Percentiles rank a stretch among this genome's conserved stretches.
These are phyloP conservation scores for Pectinophora gossypiella DNA, from an alignment of 1,140 invertebrate species.

Conservation along the genomic window DNA sequence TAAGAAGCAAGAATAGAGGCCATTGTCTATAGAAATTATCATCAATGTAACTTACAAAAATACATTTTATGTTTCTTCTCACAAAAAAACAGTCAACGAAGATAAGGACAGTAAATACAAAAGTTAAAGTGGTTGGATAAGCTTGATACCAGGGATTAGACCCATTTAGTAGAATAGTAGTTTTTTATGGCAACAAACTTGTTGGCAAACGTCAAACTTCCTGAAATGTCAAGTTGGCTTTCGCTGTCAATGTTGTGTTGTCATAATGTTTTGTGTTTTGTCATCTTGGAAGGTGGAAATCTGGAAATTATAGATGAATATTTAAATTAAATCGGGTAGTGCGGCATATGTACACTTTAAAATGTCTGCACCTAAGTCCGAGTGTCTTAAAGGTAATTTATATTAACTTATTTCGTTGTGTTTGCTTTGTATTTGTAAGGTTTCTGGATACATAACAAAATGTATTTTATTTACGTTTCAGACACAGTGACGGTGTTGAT, in stretches of 20 bases:
- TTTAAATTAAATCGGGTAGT: not conserved
- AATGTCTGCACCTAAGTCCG: conserved; percentile 30
- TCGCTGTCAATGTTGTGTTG: not conserved
- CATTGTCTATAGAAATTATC: too few relatives aligned
- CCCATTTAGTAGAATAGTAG: too few relatives aligned
- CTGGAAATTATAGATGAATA: not conserved
- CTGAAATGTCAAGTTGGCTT: not conserved
- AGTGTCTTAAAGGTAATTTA: conserved; percentile 36
- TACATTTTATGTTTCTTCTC: too few relatives aligned
- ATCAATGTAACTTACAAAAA: too few relatives aligned
- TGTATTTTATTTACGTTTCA: conserved; percentile 34
- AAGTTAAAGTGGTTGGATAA: too few relatives aligned
- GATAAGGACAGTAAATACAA: too few relatives aligned
- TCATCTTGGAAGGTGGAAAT: not conserved
- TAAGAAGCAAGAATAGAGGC: too few relatives aligned
- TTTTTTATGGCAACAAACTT: too few relatives aligned
- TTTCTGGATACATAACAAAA: conserved; percentile 11
- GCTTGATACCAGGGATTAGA: too few relatives aligned
- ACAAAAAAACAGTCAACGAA: too few relatives aligned
- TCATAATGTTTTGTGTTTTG: conserved; percentile 2
- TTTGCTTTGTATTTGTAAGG: conserved; percentile 6
- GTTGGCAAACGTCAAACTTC: not conserved
- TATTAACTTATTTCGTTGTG: conserved; percentile 16
- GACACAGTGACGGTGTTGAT: conserved; percentile 64
- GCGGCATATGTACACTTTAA: conserved; percentile 18